These are phyloP conservation scores for Isoperla grammatica DNA, from an alignment of 2,888 invertebrate genomes.

Conservation along the genomic window DNA sequence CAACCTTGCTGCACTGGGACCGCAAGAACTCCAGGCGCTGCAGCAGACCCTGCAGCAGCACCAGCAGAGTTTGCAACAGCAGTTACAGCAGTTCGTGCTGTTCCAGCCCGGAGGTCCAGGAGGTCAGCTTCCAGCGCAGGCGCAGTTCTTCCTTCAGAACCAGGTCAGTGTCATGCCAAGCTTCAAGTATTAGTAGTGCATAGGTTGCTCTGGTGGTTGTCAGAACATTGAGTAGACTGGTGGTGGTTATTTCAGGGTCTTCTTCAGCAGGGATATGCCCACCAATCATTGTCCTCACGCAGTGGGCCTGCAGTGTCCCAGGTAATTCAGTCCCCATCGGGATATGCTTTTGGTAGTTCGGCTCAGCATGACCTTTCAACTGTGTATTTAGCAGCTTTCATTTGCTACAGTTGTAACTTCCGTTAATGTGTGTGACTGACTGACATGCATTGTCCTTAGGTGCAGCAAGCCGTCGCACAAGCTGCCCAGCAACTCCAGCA, in stretches of 20 bases:
- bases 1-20: constrained; percentile 40
- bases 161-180: constrained; percentile 50
- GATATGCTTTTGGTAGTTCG: not conserved
- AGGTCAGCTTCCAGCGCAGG: constrained; percentile 51
- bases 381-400: too few species aligned
- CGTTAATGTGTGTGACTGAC: not conserved
- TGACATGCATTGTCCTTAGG: constrained; percentile 44
- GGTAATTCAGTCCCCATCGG: constrained; percentile 40
- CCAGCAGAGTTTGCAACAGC: constrained; percentile 58
- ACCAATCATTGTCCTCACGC: constrained; percentile 40
- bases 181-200: not conserved
- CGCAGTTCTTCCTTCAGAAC: constrained; percentile 72
- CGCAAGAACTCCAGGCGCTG: constrained; percentile 44
- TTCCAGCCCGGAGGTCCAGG: constrained; percentile 51
- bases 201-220: not conserved
- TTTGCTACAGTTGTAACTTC: constrained; percentile 7
- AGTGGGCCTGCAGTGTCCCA: constrained; percentile 43
- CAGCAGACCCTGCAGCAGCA: constrained; percentile 57
- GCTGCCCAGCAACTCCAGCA: constrained; percentile 78
- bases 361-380: too few species aligned
- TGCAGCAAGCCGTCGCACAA: constrained; percentile 78
- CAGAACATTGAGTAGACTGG: constrained; percentile 20
- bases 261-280: constrained; percentile 45
- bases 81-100: constrained; percentile 59
- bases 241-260: constrained; percentile 41